A percentile compares a stretch with the other conserved stretches of the same genome.
Evolutionary conservation across 2,113 vertebrate genomes (phyloP).

Genomic region (Callipepla squamata): DNA sequence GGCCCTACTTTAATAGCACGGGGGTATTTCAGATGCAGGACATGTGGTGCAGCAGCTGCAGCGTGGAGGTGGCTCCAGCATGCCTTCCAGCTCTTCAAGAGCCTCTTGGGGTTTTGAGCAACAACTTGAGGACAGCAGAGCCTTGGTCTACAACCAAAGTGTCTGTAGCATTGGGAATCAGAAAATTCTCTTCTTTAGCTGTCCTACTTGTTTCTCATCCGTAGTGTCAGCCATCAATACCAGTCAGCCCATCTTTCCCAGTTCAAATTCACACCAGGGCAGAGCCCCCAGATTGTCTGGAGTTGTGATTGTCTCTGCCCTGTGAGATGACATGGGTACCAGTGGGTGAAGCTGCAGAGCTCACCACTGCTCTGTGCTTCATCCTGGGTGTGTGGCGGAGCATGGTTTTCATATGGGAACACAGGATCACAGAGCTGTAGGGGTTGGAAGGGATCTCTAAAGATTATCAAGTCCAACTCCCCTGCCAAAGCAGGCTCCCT

Average conservation of each 20-base stretch:
- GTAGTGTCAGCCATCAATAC: fast-evolving
- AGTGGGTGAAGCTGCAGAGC: not conserved
- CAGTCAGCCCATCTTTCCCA: not conserved
- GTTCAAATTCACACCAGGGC: not conserved
- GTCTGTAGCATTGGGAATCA: not conserved
- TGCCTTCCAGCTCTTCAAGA: not conserved
- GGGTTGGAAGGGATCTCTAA: too few species aligned
- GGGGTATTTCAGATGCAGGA: not conserved
- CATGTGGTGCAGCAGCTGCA: not conserved
- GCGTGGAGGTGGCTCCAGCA: not conserved
- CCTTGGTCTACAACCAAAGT: not conserved
- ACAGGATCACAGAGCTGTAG: too few species aligned
- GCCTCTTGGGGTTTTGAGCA: not conserved
- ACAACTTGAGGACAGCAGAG: not conserved
- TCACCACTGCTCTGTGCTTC: fast-evolving
- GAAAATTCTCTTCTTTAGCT: not conserved
- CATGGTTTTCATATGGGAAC: not conserved
- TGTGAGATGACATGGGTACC: fast-evolving
- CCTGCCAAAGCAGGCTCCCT: too few species aligned
- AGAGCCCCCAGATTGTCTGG: too few species aligned
- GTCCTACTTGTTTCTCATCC: not conserved
- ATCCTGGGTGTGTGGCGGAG: not conserved
- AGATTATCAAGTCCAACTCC: too few species aligned
- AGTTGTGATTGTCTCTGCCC: not conserved
- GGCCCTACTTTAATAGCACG: not conserved